These are phyloP conservation scores for Drosophila parthenogenetica DNA, from an alignment of 2,888 invertebrate species.

Conservation along the genomic window DNA sequence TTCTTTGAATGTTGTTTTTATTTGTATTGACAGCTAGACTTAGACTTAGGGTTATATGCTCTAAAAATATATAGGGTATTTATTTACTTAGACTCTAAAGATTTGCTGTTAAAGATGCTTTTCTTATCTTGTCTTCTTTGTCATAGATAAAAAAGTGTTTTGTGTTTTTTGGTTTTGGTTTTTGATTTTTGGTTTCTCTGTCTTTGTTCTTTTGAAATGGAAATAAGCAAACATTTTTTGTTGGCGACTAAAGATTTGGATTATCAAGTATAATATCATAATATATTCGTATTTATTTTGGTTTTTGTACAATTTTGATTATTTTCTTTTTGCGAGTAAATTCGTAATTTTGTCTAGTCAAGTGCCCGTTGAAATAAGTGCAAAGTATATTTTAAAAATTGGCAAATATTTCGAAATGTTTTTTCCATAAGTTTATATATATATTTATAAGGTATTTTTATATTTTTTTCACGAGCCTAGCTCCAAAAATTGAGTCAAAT, in stretches of 20 bases:
- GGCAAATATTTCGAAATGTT: slow-evolving; percentile 51
- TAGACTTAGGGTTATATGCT: slow-evolving; percentile 65
- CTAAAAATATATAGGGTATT: slow-evolving; percentile 71
- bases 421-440: slow-evolving; percentile 12
- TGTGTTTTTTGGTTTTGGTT: slow-evolving; percentile 16
- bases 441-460: slow-evolving; percentile 1
- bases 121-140: slow-evolving; percentile 6
- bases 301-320: slow-evolving; percentile 53
- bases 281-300: slow-evolving; percentile 4
- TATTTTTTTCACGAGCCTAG: slow-evolving; percentile 35
- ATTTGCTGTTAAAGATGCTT: slow-evolving; percentile 46
- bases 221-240: slow-evolving; percentile 37
- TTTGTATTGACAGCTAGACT: slow-evolving; percentile 68
- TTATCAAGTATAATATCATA: slow-evolving; percentile 23
- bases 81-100: slow-evolving; percentile 57
- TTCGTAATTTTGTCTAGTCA: slow-evolving; percentile 64
- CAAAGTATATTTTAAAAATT: slow-evolving; percentile 55
- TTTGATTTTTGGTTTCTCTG: slow-evolving; percentile 16
- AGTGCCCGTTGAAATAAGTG: slow-evolving; percentile 68
- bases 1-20: slow-evolving; percentile 36
- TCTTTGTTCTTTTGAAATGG: slow-evolving; percentile 16
- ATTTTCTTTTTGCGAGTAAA: slow-evolving; percentile 42
- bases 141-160: slow-evolving; percentile 51
- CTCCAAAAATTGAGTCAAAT: slow-evolving; percentile 49
- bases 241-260: slow-evolving; percentile 29